A percentile compares a stretch with the other conserved stretches of the same genome.
phyloP scores from a whole-genome alignment of 2,113 vertebrate species.

The Psophia crepitans region DNA sequence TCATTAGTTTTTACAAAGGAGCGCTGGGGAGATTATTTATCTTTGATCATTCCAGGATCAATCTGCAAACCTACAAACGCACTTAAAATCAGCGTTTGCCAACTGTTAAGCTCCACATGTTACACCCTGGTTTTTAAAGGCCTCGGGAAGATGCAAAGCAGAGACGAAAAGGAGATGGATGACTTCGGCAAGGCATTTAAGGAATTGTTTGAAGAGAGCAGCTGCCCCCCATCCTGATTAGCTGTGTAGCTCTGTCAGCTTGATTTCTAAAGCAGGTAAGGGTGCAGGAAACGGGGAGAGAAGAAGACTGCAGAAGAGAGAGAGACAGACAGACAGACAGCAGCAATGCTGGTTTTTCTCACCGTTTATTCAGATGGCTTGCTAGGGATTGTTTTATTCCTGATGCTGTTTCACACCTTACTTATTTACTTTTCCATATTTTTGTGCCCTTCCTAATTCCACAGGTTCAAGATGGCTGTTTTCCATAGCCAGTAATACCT shows the following conservation, averaged over 20 bases:
- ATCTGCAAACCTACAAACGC: constrained; percentile 27
- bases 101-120: constrained; percentile 16
- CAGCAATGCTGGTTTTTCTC: background rate
- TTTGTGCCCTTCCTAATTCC: constrained; percentile 8
- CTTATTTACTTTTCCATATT: background rate
- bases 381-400: background rate
- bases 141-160: background rate
- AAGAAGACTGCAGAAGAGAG: background rate
- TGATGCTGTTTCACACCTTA: background rate
- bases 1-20: constrained; percentile 43
- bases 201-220: constrained; percentile 23
- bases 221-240: constrained; percentile 44
- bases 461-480: background rate
- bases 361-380: background rate
- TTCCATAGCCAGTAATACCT: constrained; percentile 2
- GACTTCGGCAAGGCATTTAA: background rate
- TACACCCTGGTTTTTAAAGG: constrained; percentile 19
- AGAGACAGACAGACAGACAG: background rate
- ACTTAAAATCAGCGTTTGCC: constrained; percentile 48
- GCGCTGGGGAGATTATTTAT: constrained; percentile 38
- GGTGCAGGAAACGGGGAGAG: background rate
- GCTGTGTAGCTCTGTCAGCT: background rate
- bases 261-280: constrained; percentile 22
- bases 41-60: constrained; percentile 60
- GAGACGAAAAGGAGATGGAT: background rate